A percentile compares a stretch with the other conserved stretches of the same genome.
Conservation (phyloP, 2,888 invertebrate species). For the Morpho helenor region DNA sequence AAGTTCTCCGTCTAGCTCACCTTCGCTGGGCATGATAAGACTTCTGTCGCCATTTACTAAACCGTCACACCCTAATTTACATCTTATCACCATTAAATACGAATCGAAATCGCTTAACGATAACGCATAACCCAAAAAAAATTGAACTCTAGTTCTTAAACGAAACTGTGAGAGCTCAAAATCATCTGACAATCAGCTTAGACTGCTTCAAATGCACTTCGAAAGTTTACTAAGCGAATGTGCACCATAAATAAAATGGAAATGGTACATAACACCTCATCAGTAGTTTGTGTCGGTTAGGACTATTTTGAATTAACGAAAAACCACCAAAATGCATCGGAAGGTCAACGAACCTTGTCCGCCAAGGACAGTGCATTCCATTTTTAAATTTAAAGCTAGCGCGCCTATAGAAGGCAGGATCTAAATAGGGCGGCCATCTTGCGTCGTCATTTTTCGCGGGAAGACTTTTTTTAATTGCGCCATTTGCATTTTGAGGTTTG, state of each 20-base stretch:
- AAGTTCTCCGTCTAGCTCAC: conserved; percentile 40
- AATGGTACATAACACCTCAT: conserved; percentile 42
- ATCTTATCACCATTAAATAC: conserved; percentile 23
- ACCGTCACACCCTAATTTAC: conserved; percentile 19
- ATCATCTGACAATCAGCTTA: conserved; percentile 26
- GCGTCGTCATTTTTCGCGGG: conserved; percentile 65
- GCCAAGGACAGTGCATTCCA: conserved; percentile 79
- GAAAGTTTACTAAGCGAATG: conserved; percentile 34
- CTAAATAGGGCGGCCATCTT: conserved; percentile 77
- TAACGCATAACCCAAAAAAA: conserved; percentile 23
- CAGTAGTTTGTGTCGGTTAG: conserved; percentile 35
- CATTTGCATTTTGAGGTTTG: conserved; percentile 54
- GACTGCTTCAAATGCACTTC: conserved; percentile 28
- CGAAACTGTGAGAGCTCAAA: conserved; percentile 30
- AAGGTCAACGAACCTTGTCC: conserved; percentile 71
- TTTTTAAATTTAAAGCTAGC: conserved; percentile 76
- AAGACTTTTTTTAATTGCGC: conserved; percentile 53
- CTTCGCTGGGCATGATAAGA: conserved; percentile 38
- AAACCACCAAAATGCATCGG: conserved; percentile 77
- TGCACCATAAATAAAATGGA: conserved; percentile 36
- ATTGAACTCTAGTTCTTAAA: conserved; percentile 29
- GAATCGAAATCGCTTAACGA: conserved; percentile 23
- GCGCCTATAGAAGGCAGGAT: conserved; percentile 74
- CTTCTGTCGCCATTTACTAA: conserved; percentile 30
- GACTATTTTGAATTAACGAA: conserved; percentile 45